Evolutionary conservation across 2,113 vertebrate genomes (phyloP).

Genomic region (Capreolus pygargus): DNA sequence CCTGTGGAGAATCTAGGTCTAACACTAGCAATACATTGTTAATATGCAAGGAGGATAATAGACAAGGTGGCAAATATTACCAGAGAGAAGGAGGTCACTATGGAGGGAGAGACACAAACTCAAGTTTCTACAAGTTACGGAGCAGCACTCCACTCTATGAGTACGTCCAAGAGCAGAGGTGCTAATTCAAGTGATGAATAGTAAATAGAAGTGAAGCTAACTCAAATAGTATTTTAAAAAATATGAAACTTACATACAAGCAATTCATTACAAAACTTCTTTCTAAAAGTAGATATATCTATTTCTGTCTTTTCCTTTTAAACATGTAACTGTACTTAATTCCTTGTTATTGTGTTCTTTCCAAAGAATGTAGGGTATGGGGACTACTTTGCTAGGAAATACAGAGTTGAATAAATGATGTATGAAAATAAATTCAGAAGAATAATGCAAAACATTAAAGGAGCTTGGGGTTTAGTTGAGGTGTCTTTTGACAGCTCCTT

Average conservation of each 20-base stretch:
- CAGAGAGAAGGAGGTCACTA: not conserved
- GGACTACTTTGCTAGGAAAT: constrained; percentile 18
- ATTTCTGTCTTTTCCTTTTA: constrained; percentile 24
- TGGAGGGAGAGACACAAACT: not conserved
- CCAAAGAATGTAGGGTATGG: not conserved
- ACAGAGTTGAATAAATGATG: not conserved
- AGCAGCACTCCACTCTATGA: constrained; percentile 59
- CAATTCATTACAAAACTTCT: not conserved
- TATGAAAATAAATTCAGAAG: not conserved
- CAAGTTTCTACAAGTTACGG: not conserved
- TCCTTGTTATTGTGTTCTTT: constrained; percentile 7
- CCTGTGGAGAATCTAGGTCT: not conserved
- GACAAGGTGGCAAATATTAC: not conserved
- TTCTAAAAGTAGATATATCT: not conserved
- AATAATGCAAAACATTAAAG: not conserved
- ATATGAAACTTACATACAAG: not conserved
- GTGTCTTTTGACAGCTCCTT: not conserved
- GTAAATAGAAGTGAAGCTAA: not conserved
- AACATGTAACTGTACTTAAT: not conserved
- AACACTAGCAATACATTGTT: not conserved
- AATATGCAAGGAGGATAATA: not conserved
- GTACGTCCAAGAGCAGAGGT: constrained; percentile 55
- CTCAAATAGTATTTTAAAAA: constrained; percentile 4
- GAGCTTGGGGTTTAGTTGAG: not conserved
- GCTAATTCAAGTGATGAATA: not conserved